Conservation (phyloP, 2,797 vertebrate genomes). For the Sebastes iracundus region DNA sequence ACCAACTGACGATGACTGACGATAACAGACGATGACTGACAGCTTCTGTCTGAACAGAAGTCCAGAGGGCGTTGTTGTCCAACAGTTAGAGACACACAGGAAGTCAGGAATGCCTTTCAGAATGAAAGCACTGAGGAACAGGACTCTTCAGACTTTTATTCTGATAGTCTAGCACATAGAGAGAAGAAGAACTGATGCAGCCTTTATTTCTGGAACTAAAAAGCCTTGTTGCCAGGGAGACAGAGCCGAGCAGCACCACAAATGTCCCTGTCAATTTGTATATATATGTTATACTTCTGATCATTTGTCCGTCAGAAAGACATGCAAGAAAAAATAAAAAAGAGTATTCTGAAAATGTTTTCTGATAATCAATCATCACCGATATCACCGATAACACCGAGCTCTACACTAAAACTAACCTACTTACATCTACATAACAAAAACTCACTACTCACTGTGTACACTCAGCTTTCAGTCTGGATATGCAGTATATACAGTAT, state of each 20-base stretch:
- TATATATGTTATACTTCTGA: not conserved
- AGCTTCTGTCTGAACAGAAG: not conserved
- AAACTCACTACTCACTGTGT: too few species aligned
- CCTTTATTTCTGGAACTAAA: not conserved
- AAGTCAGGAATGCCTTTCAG: not conserved
- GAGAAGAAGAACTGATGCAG: not conserved
- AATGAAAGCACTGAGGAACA: not conserved
- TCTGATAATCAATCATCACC: too few species aligned
- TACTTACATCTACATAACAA: too few species aligned
- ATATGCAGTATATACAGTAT: too few species aligned
- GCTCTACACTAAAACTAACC: too few species aligned
- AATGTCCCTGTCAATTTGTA: not conserved
- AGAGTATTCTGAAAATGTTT: too few species aligned
- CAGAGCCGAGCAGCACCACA: not conserved
- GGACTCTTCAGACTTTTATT: not conserved
- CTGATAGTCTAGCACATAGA: not conserved
- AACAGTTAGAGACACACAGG: not conserved
- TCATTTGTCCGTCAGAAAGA: not conserved
- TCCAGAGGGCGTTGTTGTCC: not conserved
- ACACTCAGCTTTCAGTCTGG: too few species aligned
- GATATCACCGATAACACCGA: too few species aligned
- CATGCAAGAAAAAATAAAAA: not conserved
- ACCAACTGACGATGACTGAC: too few species aligned
- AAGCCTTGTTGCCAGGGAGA: not conserved
- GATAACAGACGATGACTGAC: too few species aligned